Percentiles rank a stretch among this genome's conserved stretches.
Evolutionary conservation across 2,797 vertebrate genomes (phyloP).

Genomic region (Girardinus metallicus): DNA sequence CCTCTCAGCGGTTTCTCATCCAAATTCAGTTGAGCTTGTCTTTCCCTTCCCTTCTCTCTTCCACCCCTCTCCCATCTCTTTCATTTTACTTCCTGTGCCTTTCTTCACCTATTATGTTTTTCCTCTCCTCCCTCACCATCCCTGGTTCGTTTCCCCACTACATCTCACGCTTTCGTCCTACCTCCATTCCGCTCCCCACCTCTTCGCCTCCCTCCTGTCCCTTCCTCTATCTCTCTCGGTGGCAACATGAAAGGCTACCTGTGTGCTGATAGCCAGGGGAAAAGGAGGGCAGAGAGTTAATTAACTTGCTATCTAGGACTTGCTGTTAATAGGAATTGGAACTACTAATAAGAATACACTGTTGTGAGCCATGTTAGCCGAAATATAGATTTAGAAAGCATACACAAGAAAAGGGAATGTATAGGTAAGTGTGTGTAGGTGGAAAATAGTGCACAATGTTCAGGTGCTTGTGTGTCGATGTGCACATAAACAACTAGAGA

Average conservation of each 20-base stretch:
- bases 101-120: slow-evolving; percentile 43
- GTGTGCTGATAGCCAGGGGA: slow-evolving; percentile 76
- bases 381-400: slow-evolving; percentile 46
- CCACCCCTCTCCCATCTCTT: slow-evolving; percentile 25
- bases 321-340: slow-evolving; percentile 72
- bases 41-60: slow-evolving; percentile 30
- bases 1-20: slow-evolving; percentile 72
- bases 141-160: slow-evolving; percentile 23
- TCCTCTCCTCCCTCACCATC: slow-evolving; percentile 3
- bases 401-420: slow-evolving; percentile 17
- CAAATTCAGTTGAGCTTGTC: slow-evolving; percentile 76
- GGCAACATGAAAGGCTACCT: slow-evolving; percentile 81
- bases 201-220: slow-evolving; percentile 19
- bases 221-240: slow-evolving; percentile 52
- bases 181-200: slow-evolving; percentile 32
- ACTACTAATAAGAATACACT: slow-evolving; percentile 68
- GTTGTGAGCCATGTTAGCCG: slow-evolving; percentile 35
- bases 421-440: slow-evolving; percentile 10
- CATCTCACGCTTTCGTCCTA: slow-evolving; percentile 16
- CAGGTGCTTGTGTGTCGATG: slow-evolving; percentile 23
- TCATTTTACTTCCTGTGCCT: slow-evolving; percentile 31
- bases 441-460: slow-evolving; percentile 25
- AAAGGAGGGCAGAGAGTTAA: slow-evolving; percentile 74
- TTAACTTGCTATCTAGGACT: slow-evolving; percentile 74
- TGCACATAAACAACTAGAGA: slow-evolving; percentile 37